These are phyloP conservation scores for Labroides dimidiatus DNA, from an alignment of 2,797 vertebrate species.

Conservation along the genomic window DNA sequence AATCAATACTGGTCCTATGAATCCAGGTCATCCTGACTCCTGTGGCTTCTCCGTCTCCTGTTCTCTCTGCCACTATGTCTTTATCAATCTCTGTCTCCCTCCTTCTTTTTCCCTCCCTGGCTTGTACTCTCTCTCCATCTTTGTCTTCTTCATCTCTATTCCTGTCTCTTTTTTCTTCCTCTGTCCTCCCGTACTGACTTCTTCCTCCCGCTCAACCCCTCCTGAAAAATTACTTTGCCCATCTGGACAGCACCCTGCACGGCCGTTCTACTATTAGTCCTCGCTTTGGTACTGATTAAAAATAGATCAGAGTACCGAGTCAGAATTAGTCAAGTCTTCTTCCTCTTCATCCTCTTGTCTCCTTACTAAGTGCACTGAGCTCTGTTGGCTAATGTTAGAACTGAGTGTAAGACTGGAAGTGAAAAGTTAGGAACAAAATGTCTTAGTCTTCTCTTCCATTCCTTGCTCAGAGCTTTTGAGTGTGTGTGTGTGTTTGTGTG, in stretches of 20 bases:
- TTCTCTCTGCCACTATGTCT: slow-evolving; percentile 49
- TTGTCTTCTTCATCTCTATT: slow-evolving; percentile 49
- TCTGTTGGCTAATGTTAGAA: too few species aligned
- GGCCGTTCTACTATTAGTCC: slow-evolving; percentile 71
- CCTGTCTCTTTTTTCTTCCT: slow-evolving; percentile 54
- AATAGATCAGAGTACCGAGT: slow-evolving; percentile 73
- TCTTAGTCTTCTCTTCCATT: too few species aligned
- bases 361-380: slow-evolving; percentile 5
- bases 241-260: slow-evolving; percentile 70
- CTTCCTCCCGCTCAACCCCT: not conserved
- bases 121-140: slow-evolving; percentile 49
- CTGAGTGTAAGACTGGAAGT: too few species aligned
- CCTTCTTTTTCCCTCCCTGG: slow-evolving; percentile 2
- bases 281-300: slow-evolving; percentile 71
- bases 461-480: too few species aligned
- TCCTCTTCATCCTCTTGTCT: slow-evolving; percentile 39
- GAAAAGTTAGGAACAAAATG: too few species aligned
- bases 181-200: not conserved
- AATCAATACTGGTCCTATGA: slow-evolving; percentile 79
- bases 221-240: slow-evolving; percentile 74
- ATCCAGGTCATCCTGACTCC: slow-evolving; percentile 77
- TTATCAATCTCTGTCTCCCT: slow-evolving; percentile 72
- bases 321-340: slow-evolving; percentile 73
- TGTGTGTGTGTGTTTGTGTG: not conserved
- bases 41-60: slow-evolving; percentile 60